These are phyloP conservation scores for Stenurella melanura DNA, from an alignment of 2,888 invertebrate genomes.

Conservation along the genomic window DNA sequence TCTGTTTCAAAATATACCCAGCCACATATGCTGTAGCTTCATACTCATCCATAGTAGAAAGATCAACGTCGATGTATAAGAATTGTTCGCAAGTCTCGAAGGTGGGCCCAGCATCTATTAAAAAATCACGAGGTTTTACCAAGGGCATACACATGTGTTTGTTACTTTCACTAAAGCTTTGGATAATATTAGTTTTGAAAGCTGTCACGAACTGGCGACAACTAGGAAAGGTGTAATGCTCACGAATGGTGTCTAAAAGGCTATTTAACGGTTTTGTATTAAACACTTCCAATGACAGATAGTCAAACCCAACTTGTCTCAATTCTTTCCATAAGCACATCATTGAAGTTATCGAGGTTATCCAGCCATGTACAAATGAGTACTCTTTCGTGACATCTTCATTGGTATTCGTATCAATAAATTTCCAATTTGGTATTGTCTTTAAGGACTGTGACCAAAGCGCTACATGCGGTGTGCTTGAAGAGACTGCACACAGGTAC, in stretches of 20 bases:
- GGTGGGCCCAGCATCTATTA: background rate
- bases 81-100: background rate
- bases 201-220: background rate
- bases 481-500: too few relatives aligned
- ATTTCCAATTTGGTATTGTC: conserved; percentile 23
- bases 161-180: background rate
- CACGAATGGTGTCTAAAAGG: background rate
- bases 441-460: conserved; percentile 12
- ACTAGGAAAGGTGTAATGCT: background rate
- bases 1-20: background rate
- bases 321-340: conserved; percentile 9
- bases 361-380: conserved; percentile 1
- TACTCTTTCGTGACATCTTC: background rate
- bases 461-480: background rate
- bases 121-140: background rate
- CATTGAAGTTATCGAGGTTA: conserved; percentile 6
- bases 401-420: background rate
- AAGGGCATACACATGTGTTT: background rate
- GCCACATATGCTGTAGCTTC: background rate
- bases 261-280: conserved; percentile 5
- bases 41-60: background rate
- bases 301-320: background rate
- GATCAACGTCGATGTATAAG: background rate
- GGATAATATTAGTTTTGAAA: background rate
- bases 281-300: background rate